Evolutionary conservation across 2,113 vertebrate species (phyloP).

Genomic region (Cyanoliseus patagonus): DNA sequence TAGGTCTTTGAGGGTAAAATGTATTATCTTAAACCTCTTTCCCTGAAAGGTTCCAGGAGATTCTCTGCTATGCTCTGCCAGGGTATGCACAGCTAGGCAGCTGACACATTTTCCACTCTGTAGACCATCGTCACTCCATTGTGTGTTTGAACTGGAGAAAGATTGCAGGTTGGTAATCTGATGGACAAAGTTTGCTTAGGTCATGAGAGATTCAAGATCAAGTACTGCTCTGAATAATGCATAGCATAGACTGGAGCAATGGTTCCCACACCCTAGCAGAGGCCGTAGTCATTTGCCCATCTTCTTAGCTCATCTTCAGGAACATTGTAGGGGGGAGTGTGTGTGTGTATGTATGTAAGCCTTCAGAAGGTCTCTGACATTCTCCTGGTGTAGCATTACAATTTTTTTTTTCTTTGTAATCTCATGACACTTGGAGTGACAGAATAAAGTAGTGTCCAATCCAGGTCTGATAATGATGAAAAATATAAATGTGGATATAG

Average conservation of each 20-base stretch:
- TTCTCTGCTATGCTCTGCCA: not conserved
- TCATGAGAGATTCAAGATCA: not conserved
- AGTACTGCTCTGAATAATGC: not conserved
- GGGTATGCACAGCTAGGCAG: not conserved
- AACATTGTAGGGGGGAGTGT: not conserved
- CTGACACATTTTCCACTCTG: rapidly evolving
- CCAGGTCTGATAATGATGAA: not conserved
- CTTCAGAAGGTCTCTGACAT: not conserved
- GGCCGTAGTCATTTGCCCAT: not conserved
- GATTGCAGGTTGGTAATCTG: not conserved
- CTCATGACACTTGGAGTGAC: not conserved
- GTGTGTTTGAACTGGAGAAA: not conserved
- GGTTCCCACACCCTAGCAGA: not conserved
- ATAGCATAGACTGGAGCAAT: not conserved
- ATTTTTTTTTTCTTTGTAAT: not conserved
- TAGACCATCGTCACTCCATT: not conserved
- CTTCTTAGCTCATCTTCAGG: not conserved
- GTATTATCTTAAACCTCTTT: not conserved
- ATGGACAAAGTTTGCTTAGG: not conserved
- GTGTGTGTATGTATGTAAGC: not conserved
- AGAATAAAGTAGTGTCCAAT: not conserved
- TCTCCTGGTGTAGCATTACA: not conserved
- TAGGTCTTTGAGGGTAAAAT: not conserved
- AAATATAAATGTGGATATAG: not conserved
- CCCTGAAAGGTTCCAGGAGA: not conserved